These are phyloP conservation scores for Periparus ater DNA, from an alignment of 2,797 vertebrate species.

Conservation along the genomic window DNA sequence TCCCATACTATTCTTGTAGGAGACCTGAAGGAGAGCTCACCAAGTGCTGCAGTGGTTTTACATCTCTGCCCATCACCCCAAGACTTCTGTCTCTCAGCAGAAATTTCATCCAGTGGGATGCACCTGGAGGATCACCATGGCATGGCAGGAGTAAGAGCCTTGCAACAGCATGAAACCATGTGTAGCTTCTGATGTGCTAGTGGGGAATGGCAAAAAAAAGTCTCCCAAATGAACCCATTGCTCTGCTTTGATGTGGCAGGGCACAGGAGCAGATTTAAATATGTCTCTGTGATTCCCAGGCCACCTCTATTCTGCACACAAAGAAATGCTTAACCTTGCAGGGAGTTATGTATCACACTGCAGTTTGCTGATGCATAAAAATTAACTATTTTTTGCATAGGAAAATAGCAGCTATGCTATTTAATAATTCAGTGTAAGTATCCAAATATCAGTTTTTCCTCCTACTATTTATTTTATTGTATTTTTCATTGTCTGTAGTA, in stretches of 20 bases:
- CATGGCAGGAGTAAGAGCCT: not conserved
- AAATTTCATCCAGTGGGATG: not conserved
- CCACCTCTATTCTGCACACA: not conserved
- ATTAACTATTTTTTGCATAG: not conserved
- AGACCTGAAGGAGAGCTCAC: not conserved
- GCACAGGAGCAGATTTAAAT: not conserved
- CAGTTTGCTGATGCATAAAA: not conserved
- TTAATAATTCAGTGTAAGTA: not conserved
- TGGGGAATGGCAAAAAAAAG: not conserved
- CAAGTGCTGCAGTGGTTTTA: not conserved
- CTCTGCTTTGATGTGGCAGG: not conserved
- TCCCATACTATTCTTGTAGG: not conserved
- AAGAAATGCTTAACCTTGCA: not conserved
- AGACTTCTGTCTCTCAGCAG: not conserved
- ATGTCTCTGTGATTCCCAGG: not conserved
- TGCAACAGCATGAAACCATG: not conserved
- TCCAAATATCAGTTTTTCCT: not conserved
- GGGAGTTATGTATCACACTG: not conserved
- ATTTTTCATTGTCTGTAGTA: not conserved
- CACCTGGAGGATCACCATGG: not conserved
- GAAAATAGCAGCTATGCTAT: not conserved
- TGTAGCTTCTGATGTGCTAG: fast-evolving
- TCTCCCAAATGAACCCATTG: not conserved
- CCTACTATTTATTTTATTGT: not conserved
- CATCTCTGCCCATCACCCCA: not conserved